Base-by-base conservation (phyloP, 1,140 invertebrate species). In the Bradynema listronoti region DNA sequence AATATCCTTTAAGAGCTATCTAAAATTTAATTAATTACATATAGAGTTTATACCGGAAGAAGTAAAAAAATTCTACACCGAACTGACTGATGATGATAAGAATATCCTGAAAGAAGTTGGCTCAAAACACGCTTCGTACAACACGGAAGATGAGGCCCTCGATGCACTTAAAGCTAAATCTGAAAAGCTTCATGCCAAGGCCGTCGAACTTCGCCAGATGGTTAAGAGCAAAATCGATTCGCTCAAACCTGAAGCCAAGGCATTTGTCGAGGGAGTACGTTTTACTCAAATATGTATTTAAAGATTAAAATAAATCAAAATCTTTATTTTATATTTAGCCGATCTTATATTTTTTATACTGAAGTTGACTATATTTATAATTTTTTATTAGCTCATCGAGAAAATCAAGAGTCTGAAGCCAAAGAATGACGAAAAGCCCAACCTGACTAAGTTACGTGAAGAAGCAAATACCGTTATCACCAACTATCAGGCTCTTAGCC, bases 51-150 rank as follows among this genome's bases (percentile, higher is more conserved):
- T 69, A 16, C 67, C 67, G 4, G 27, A 61, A 11, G 67, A 72
- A 32, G 67, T 73, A 16, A 69, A 55, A 34, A 47, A 56, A 4
- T 69, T 69, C 65, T 69, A 69, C 56, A 43, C 47, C 30, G 62
- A 60, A 16, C 45, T 69, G 25, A 73, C 67, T 5, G 69, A 69
- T n/a, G 67, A 69, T 19, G 67, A 73, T 54, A 69, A 69, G 41
- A 19, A 22, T 22, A 56, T 66, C 52, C 34, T 73, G 27, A 69
- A 69, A 47, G 70, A 68, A 42, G 30, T 69, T 22, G 70, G 69
- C 6, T 36, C n/a, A 25, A 36, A 68, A 14, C 67, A 69, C 32
- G 70, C 42, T 16, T 54, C 45, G 11, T 69, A 55, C 57, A 58
- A 69, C 32, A 65, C 62, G 42, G 61, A 55, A 32, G 36, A 61